phyloP scores from a whole-genome alignment of 2,113 vertebrate species.

The Callithrix jacchus region DNA sequence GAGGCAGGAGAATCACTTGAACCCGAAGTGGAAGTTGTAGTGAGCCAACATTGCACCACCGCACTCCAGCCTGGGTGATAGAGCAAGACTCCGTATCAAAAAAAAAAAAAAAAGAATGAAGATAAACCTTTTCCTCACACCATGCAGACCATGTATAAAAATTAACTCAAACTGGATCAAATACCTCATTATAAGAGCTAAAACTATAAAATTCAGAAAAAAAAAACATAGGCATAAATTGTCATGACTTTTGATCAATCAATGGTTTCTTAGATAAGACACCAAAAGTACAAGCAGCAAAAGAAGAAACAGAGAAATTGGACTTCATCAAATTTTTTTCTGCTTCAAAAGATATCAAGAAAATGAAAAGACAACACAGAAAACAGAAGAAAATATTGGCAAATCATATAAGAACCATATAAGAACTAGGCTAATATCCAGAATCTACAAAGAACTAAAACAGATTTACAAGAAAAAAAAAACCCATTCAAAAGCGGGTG shows the following conservation, averaged over 20 bases:
- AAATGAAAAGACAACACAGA: neutral
- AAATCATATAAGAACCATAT: neutral
- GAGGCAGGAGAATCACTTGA: no score
- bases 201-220: neutral
- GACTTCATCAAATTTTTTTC: neutral
- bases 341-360: neutral
- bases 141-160: neutral
- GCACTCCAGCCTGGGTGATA: neutral
- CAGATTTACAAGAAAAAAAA: no score
- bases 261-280: neutral
- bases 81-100: rapidly evolving
- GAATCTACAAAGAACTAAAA: no score
- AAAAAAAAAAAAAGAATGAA: neutral
- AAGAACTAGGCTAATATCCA: no score
- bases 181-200: neutral
- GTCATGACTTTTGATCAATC: neutral
- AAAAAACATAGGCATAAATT: neutral
- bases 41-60: neutral
- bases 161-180: neutral
- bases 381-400: neutral
- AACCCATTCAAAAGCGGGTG: no score
- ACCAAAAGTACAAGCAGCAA: neutral
- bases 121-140: neutral
- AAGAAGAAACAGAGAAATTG: neutral
- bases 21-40: neutral